A percentile compares a stretch with the other conserved stretches of the same genome.
Conservation (phyloP, 2,797 vertebrate species). For the Picus viridis region DNA sequence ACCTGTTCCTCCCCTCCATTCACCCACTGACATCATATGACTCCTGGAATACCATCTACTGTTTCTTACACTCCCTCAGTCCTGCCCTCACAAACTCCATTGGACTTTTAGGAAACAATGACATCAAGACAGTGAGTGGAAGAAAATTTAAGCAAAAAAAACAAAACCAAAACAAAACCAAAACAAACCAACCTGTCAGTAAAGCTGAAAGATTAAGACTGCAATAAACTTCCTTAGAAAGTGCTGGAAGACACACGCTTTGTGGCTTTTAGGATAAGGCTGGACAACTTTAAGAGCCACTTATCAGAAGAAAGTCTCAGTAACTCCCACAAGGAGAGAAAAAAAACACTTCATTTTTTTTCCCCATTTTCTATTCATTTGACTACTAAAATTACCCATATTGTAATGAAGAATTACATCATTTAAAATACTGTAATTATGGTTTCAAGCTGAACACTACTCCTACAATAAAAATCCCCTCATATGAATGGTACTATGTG, state of each 20-base stretch:
- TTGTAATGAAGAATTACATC: neutral
- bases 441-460: neutral
- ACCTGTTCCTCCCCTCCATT: neutral
- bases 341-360: neutral
- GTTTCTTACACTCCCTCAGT: neutral
- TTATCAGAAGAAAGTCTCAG: neutral
- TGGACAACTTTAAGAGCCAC: neutral
- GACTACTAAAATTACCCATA: neutral
- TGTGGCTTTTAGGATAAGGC: neutral
- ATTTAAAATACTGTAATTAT: neutral
- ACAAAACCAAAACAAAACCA: neutral
- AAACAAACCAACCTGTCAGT: neutral
- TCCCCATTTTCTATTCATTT: neutral
- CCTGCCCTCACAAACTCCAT: neutral
- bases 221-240: neutral
- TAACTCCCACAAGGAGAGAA: neutral
- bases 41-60: neutral
- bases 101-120: neutral
- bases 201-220: neutral
- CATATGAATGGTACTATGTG: neutral
- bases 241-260: neutral
- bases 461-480: neutral
- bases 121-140: neutral
- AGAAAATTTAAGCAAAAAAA: neutral
- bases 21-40: neutral